A percentile compares a stretch with the other conserved stretches of the same genome.
phyloP scores from a whole-genome alignment of 1,140 invertebrate genomes.

The Phthorimaea operculella region DNA sequence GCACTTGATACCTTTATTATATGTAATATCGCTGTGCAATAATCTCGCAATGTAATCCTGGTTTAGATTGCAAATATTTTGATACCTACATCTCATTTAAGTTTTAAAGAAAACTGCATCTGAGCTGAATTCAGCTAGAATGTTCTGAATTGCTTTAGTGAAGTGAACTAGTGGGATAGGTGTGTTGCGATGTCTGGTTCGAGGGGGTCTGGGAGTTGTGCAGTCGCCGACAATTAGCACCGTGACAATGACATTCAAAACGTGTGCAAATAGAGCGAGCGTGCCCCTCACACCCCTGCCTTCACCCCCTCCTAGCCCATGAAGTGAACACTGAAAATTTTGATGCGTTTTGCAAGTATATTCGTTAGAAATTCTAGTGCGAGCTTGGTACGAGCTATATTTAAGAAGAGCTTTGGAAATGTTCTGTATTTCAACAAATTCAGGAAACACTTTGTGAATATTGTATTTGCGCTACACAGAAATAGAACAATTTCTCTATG shows the following conservation, averaged over 20 bases:
- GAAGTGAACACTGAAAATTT: background rate
- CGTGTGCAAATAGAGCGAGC: conserved; percentile 50
- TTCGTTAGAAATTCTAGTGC: background rate
- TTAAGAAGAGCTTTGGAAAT: too few relatives aligned
- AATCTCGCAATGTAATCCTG: background rate
- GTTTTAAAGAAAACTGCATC: background rate
- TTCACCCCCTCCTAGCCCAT: background rate
- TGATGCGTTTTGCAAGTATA: background rate
- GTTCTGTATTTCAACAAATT: too few relatives aligned
- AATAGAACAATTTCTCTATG: too few relatives aligned
- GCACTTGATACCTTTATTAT: conserved; percentile 19
- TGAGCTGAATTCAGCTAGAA: background rate
- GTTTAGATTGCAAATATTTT: conserved; percentile 11
- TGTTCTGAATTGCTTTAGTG: background rate
- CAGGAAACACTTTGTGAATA: too few relatives aligned
- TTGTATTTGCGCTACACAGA: too few relatives aligned
- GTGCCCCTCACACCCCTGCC: too few relatives aligned
- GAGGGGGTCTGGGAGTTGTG: conserved; percentile 18
- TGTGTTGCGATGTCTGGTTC: background rate
- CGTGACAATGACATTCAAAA: conserved; percentile 61
- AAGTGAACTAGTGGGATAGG: background rate
- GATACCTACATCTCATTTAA: background rate
- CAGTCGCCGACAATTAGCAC: conserved; percentile 46
- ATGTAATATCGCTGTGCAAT: conserved; percentile 3
- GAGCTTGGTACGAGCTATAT: too few relatives aligned